Evolutionary conservation across 1,140 invertebrate species (phyloP), one percentile per base, ranked within the genome.

Genomic region (Zaprionus kolodkinae): DNA sequence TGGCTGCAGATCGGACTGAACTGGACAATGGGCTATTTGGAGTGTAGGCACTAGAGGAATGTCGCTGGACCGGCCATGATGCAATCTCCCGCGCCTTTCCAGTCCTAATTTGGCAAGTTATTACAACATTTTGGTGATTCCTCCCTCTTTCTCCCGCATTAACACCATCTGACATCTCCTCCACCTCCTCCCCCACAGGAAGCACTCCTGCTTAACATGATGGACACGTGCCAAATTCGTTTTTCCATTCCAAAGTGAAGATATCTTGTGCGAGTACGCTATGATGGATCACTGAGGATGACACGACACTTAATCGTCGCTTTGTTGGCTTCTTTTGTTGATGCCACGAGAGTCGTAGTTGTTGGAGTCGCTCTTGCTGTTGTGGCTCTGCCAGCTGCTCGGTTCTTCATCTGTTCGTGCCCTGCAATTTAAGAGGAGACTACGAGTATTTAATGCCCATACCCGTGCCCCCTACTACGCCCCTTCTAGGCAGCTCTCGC

Each of bases 171-270:
- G 17, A 30, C n/a, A n/a, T n/a, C n/a, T n/a, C n/a, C n/a, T n/a
- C 45, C 12, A 21, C 54, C 56, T 10, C 43, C 82, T 81, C 76
- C 74, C 71, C 62, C 72, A 52, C 70, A 69, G 75, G 79, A 78
- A 68, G 63, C 36, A 66, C 56, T 61, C 33, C 54, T 38, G 65
- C 56, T 87, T 77, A 56, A 59, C 59, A 78, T 88, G 84, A 83
- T 83, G 56, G 84, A 88, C 84, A 88, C 83, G 83, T 87, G 83
- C 84, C 83, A 87, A 81, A 80, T 78, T 83, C 75, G 88, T 88
- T 81, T 68, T 30, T 83, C 66, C 67, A 64, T 64, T 48, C 57
- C 40, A 15, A 9, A 61, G 60, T 33, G 63, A 45, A 45, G 72
- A 72, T 48, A 67, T 79, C 74, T 78, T 71, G 52, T 66, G 55